Evolutionary conservation across 2,113 vertebrate genomes (phyloP).

Genomic region (Lanius collurio): DNA sequence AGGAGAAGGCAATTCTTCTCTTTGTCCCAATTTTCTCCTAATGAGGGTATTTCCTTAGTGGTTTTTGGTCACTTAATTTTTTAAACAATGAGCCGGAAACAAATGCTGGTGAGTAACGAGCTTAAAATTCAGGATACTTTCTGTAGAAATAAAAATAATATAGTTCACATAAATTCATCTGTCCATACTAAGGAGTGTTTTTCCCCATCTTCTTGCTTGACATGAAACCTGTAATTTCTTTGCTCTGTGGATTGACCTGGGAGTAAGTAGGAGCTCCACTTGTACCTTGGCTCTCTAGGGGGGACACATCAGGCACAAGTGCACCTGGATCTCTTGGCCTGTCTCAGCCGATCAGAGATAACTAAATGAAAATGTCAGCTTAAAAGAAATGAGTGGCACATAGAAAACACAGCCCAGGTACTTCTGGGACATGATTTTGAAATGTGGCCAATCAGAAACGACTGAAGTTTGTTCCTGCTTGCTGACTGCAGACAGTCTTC

Average conservation of each 20-base stretch:
- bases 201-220: neutral
- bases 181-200: neutral
- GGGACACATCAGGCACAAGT: neutral
- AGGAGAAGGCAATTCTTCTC: neutral
- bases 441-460: constrained; percentile 9
- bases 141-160: neutral
- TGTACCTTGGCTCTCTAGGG: neutral
- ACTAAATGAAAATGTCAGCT: constrained; percentile 31
- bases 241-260: neutral
- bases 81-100: neutral
- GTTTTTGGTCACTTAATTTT: neutral
- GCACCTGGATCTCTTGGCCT: constrained; percentile 22
- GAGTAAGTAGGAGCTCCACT: neutral
- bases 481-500: neutral
- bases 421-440: constrained; percentile 2
- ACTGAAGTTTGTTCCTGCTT: constrained; percentile 3
- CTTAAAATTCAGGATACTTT: neutral
- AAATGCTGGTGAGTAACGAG: neutral
- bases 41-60: neutral
- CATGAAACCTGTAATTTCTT: neutral
- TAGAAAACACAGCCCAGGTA: constrained; percentile 5
- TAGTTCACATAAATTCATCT: neutral
- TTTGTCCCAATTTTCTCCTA: neutral
- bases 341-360: constrained; percentile 34
- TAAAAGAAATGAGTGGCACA: constrained; percentile 19